phyloP scores from a whole-genome alignment of 2,888 invertebrate genomes.

The Campoplex capitator region DNA sequence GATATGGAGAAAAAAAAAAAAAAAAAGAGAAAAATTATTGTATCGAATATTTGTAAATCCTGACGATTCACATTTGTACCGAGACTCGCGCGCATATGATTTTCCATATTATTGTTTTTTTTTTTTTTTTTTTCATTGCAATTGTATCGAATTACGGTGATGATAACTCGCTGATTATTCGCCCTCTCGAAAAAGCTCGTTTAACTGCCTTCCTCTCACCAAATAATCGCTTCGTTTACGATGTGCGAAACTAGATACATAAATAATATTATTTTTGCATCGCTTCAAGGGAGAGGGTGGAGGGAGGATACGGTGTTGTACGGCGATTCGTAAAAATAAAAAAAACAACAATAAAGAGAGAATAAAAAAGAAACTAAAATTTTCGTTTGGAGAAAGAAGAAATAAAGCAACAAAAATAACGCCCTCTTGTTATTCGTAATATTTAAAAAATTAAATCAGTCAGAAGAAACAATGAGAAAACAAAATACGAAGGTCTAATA shows the following conservation, averaged over 20 bases:
- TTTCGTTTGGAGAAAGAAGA: constrained; percentile 34
- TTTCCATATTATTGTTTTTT: neutral
- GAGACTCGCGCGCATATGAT: neutral
- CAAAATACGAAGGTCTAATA: constrained; percentile 62
- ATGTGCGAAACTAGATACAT: constrained; percentile 71
- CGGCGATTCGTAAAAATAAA: constrained; percentile 51
- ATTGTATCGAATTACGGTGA: neutral
- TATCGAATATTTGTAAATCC: neutral
- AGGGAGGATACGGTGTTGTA: constrained; percentile 26
- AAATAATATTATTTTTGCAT: constrained; percentile 73
- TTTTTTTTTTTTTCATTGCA: neutral
- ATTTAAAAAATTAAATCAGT: constrained; percentile 51
- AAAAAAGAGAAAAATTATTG: neutral
- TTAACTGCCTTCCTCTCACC: constrained; percentile 74
- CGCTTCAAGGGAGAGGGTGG: constrained; percentile 62
- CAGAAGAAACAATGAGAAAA: constrained; percentile 7
- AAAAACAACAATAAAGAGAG: neutral
- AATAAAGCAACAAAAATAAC: constrained; percentile 34
- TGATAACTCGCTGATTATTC: constrained; percentile 61
- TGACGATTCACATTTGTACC: neutral
- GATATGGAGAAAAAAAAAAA: neutral
- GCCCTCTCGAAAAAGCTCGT: constrained; percentile 72
- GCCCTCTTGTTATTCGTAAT: constrained; percentile 63
- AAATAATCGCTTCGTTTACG: constrained; percentile 70
- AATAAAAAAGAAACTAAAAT: constrained; percentile 32